Base-by-base conservation (phyloP, 2,113 vertebrate species). In the Tenebrosternarchus preto region DNA sequence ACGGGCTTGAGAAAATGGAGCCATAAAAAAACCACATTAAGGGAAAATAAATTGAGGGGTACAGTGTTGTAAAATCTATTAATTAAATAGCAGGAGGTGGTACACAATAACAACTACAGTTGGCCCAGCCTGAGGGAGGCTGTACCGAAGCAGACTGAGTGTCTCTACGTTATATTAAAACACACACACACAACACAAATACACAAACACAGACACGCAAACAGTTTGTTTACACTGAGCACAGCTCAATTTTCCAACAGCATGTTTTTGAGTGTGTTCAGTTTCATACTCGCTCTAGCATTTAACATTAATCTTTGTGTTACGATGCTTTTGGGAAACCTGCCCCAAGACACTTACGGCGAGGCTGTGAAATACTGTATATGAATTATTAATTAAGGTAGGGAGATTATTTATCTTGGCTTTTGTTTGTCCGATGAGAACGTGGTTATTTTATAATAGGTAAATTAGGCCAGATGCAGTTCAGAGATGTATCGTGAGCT, bases 1-100 rank as follows among this genome's bases (percentile, higher is more conserved):
- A 77, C 59, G 36, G 57, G 71, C 60, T 64, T 27, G 25, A 71
- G 50, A 61, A 71, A 39, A 74, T 36, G 2, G 72, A 68, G 50
- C 25, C 64, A 69, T 79, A 82, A 78, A 82, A 78, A 83, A 76
- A 71, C 66, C 71, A 56, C 66, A 80, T 80, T 66, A 71, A 36
- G 39, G 16, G 50, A 68, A 75, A 70, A 46, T 5, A 22, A 78
- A 79, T 75, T 74, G 61, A 22, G 31, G 69, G 67, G 17, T 59
- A 59, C 64, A 67, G 24, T 56, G 29, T 56, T 55, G 70, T 80
- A 68, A 80, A 72, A 83, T 17, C 50, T 59, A 77, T 76, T 83
- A 73, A 83, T 73, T 69, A 63, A 46, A 55, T 63, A 64, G 72
- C 67, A 75, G 43, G 68, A 36, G 78, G 63, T 80, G n/a, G 66